Conservation (phyloP, 2,797 vertebrate species). For the Myotis pilosus region DNA sequence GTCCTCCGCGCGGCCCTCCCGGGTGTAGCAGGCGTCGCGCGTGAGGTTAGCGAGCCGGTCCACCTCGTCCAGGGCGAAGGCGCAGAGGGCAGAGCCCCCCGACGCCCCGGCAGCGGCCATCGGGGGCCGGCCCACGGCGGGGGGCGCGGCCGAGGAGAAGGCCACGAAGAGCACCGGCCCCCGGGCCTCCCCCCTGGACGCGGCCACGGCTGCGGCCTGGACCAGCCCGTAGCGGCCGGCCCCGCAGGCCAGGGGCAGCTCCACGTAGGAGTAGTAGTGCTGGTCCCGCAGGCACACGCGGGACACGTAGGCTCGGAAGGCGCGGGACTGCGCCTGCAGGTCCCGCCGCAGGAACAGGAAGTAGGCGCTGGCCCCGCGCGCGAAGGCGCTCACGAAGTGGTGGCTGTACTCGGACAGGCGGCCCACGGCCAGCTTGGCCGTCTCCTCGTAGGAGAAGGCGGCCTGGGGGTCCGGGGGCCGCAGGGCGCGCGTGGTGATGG, state of each 20-base stretch:
- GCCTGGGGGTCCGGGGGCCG: conserved; percentile 87
- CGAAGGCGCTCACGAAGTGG: conserved; percentile 94
- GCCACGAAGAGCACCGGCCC: conserved; percentile 91
- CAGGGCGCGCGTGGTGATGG: conserved; percentile 96
- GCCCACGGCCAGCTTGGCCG: conserved; percentile 95
- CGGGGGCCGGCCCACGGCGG: conserved; percentile 83
- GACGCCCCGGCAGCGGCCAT: background rate
- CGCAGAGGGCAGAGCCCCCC: conserved; percentile 94
- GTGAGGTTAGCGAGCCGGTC: conserved; percentile 91
- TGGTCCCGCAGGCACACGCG: conserved; percentile 95
- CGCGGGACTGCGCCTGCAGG: conserved; percentile 91
- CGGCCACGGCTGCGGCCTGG: conserved; percentile 91
- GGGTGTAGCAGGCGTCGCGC: conserved; percentile 95
- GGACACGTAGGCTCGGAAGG: conserved; percentile 94
- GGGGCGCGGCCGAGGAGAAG: conserved; percentile 89
- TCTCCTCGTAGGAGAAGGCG: conserved; percentile 97
- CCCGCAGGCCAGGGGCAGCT: conserved; percentile 92
- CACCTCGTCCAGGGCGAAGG: conserved; percentile 91
- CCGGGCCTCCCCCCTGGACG: conserved; percentile 59
- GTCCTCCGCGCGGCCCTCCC: conserved; percentile 88
- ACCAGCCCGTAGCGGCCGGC: conserved; percentile 90
- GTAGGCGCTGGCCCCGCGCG: conserved; percentile 90
- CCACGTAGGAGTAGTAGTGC: conserved; percentile 97
- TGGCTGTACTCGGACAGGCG: conserved; percentile 97
- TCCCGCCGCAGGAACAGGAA: conserved; percentile 97